Evolutionary conservation across 1,140 invertebrate genomes (phyloP).

Genomic region (Nautilus pompilius): DNA sequence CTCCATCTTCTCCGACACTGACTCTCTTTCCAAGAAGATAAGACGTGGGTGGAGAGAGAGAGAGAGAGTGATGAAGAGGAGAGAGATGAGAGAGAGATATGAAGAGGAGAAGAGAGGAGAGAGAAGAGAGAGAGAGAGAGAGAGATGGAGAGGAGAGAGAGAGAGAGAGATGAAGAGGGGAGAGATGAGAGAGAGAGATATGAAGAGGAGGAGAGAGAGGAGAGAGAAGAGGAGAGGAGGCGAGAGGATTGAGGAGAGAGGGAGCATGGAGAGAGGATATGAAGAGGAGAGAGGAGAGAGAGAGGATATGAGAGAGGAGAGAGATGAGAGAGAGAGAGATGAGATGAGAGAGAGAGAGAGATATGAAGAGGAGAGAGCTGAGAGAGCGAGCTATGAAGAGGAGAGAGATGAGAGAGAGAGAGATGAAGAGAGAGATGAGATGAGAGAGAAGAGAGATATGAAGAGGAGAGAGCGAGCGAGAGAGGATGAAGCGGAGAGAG

Average conservation of each 20-base stretch:
- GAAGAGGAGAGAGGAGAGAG: neutral
- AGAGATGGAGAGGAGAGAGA: neutral
- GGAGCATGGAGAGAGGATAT: neutral
- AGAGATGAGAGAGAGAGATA: neutral
- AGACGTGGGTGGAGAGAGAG: neutral
- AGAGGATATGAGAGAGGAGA: neutral
- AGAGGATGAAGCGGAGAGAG: too few species aligned
- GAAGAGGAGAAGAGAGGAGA: neutral
- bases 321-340: neutral
- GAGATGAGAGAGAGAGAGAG: neutral
- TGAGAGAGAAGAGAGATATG: too few species aligned
- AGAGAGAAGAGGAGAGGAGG: neutral
- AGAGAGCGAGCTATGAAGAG: too few species aligned
- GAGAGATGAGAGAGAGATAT: neutral
- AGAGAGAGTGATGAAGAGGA: neutral
- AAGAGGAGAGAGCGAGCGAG: too few species aligned
- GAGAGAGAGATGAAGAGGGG: neutral
- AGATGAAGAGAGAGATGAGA: too few species aligned
- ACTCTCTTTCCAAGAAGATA: neutral
- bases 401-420: too few species aligned
- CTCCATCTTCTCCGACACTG: neutral
- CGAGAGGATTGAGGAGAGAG: neutral
- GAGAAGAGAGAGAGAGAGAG: neutral
- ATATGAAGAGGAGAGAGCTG: neutral
- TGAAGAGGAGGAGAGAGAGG: neutral